Conservation (phyloP, 2,888 invertebrate species). For the Agrochola litura region DNA sequence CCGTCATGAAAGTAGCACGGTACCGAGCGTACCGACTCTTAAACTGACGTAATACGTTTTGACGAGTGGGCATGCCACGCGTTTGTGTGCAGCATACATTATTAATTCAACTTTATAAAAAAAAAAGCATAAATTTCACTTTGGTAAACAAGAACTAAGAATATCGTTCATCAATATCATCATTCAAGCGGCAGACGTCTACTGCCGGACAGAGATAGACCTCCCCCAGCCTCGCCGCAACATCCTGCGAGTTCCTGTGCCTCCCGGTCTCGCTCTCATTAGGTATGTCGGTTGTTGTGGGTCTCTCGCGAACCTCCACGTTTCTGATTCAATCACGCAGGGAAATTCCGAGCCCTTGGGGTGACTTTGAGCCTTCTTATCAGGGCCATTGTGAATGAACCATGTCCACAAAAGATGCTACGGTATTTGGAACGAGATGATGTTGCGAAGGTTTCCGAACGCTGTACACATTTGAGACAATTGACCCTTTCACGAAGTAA, state of each 20-base stretch:
- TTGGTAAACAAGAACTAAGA: not conserved
- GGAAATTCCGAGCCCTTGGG: not conserved
- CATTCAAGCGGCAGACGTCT: not conserved
- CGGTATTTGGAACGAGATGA: not conserved
- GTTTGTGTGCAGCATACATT: not conserved
- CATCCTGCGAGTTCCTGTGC: too few relatives aligned
- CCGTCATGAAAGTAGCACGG: slow-evolving; percentile 22
- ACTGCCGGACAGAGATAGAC: not conserved
- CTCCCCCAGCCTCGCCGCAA: not conserved
- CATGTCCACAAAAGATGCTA: not conserved
- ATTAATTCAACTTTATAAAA: not conserved
- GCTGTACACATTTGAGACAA: not conserved
- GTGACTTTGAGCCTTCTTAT: not conserved
- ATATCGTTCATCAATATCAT: not conserved
- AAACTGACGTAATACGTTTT: slow-evolving; percentile 17
- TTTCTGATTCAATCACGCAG: slow-evolving; percentile 2
- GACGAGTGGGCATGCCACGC: slow-evolving; percentile 1
- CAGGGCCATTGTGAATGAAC: not conserved
- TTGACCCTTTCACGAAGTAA: not conserved
- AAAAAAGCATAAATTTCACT: not conserved
- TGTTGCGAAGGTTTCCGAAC: not conserved
- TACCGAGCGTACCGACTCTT: not conserved
- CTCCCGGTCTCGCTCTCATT: too few relatives aligned
- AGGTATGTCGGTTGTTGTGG: not conserved
- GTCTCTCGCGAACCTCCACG: not conserved